phyloP scores from a whole-genome alignment of 2,888 invertebrate genomes.

The Hartigia nigra region DNA sequence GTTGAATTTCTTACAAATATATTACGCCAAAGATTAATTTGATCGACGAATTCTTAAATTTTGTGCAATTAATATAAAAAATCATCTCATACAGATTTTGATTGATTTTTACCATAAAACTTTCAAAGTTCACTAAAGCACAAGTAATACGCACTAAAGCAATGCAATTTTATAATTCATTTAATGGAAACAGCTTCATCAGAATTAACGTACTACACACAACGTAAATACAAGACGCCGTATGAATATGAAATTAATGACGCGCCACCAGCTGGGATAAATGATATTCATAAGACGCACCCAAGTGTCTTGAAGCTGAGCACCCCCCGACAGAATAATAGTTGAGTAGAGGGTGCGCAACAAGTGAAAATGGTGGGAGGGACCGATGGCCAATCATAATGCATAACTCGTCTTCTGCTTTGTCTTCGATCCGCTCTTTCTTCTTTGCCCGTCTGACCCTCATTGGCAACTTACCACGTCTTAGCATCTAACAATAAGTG shows the following conservation, averaged over 20 bases:
- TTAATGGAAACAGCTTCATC: neutral
- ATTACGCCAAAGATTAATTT: no score
- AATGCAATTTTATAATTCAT: neutral
- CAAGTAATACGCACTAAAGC: no score
- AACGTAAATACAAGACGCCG: no score
- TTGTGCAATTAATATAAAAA: no score
- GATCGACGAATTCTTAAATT: no score
- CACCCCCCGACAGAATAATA: slow-evolving; percentile 17
- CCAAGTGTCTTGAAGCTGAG: slow-evolving; percentile 1
- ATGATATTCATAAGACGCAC: slow-evolving; percentile 10
- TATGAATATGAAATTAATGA: no score
- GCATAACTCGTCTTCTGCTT: slow-evolving; percentile 60
- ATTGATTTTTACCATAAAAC: no score
- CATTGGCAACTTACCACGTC: neutral
- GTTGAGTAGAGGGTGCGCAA: slow-evolving; percentile 47
- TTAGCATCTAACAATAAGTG: neutral
- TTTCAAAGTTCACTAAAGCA: no score
- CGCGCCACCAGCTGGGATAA: neutral
- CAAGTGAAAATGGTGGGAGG: slow-evolving; percentile 64
- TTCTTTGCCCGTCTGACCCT: neutral
- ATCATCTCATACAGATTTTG: no score
- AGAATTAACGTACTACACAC: no score
- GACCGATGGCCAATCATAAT: slow-evolving; percentile 60
- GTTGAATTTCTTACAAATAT: no score
- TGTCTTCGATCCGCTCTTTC: slow-evolving; percentile 40